Base-by-base conservation (phyloP, 2,797 vertebrate species). In the Phoebastria nigripes region DNA sequence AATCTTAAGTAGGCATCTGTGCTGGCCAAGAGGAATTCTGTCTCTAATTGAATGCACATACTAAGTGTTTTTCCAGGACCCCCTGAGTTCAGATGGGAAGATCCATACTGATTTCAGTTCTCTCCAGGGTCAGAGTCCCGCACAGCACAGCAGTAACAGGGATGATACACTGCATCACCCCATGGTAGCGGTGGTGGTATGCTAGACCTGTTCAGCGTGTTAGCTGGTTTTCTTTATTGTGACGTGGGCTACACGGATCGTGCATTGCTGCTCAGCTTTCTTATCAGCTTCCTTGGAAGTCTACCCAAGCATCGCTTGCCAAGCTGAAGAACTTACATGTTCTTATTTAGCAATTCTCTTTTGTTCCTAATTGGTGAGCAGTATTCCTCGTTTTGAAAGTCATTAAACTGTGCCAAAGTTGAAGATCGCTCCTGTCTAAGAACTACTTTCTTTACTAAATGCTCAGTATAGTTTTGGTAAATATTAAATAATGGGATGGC, bases 221-320 rank as follows among this genome's bases (percentile, higher is more conserved):
- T 62, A 44, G 15, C 42, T n/a, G 13, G 3, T 55, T 82, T 83
- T 39, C 29, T 3, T 2, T 25, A 9, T 10, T 8, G 7, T 44
- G 22, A 12, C 2, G 2, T 47, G 49, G 16, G 15, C 65, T 74
- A 21, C 17, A 4, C 1, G 39, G 42, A 12, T 51, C 1, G 0
- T 10, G 6, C 16, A 18, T 66, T 21, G 21, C 55, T 79, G 59
- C 47, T 66, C 22, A 11, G 18, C 19, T 67, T 91, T 73, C 71
- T 80, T 28, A 15, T 29, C 28, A 29, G 19, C 63, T 78, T 87
- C 44, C 15, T 56, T 80, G 47, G 17, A 87, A 51, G 5, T 33
- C 55, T 52, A 54, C 33, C n/a, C 35, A 58, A 66, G 25, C 12
- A 44, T 66, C 31, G 5, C 49, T 58, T 84, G 37, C 15, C 47